Base-by-base conservation (phyloP, 1,140 invertebrate species). In the Apis laboriosa region DNA sequence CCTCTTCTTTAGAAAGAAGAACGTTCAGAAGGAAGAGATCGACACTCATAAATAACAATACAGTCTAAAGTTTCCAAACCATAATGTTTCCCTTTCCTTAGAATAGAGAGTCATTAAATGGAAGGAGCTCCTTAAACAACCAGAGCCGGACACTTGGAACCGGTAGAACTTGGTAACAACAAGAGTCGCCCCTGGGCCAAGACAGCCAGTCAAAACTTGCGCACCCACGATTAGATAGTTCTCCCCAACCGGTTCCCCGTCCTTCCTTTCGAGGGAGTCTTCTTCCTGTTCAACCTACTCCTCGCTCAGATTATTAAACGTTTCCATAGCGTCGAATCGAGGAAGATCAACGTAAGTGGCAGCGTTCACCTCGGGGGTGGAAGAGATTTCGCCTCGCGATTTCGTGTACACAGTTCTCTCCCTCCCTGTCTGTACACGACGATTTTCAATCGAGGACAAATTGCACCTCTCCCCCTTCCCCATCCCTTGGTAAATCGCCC, bases 291-390 rank as follows among this genome's bases (percentile, higher is more conserved):
- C 24, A 21, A 49, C 17, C 28, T 17, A 17, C 60, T 55, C 66
- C 43, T 43, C 77, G 7, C 5, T 5, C 70, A 56, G 56, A 85
- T 85, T 84, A 85, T 84, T 78, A 84, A 83, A 68, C 80, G 80
- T 78, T 83, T 83, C 72, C 80, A 72, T 71, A 56, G 34, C 60
- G 43, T 43, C 28, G 67, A 83, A 81, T 82, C 78, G 55, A 24
- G 34, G 13, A 24, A 66, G 77, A 72, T 67, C 82, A 55, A 66
- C 49, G 58, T 67, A 83, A 71, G 66, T 72, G 64, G 28, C 53
- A 21, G 2, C 51, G 51, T 49, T 72, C 51, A 53, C 49, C 34
- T 19, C 8, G 2, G 51, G 43, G 34, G 34, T 43, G 53, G 21
- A 80, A 72, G 58, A 43, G 78, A 80, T 64, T 74, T 49, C 71